Evolutionary conservation across 2,888 invertebrate species (phyloP).

Genomic region (Octonoba sinensis): DNA sequence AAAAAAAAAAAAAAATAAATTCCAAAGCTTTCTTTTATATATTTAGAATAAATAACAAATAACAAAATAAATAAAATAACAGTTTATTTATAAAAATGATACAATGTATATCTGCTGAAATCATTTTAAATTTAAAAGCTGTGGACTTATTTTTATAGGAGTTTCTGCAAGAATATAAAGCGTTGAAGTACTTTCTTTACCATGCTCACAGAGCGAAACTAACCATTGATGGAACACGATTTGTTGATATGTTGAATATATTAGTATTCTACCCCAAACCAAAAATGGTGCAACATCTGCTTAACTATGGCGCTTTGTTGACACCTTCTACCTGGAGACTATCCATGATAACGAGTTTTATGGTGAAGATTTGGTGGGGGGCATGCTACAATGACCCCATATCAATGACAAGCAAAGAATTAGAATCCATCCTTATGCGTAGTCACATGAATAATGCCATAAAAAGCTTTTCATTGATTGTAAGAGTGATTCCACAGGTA

Average conservation of each 20-base stretch:
- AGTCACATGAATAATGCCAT: slow-evolving; percentile 7
- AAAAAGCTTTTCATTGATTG: slow-evolving; percentile 21
- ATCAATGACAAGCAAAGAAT: background rate
- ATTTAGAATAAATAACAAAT: too few relatives aligned
- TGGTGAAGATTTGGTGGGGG: slow-evolving; percentile 30
- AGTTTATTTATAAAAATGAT: too few relatives aligned
- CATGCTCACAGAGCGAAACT: slow-evolving; percentile 34
- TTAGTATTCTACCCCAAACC: slow-evolving; percentile 43
- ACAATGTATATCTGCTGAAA: too few relatives aligned
- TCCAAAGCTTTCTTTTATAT: too few relatives aligned
- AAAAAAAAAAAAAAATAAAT: too few relatives aligned
- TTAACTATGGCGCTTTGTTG: slow-evolving; percentile 34
- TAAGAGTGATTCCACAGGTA: slow-evolving; percentile 36
- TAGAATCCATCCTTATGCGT: slow-evolving; percentile 19
- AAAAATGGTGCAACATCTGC: slow-evolving; percentile 4
- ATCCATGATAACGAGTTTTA: slow-evolving; percentile 28
- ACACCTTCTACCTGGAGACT: slow-evolving; percentile 28
- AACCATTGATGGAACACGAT: slow-evolving; percentile 15
- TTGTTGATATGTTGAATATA: slow-evolving; percentile 23
- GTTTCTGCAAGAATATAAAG: slow-evolving; percentile 31
- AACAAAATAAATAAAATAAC: too few relatives aligned
- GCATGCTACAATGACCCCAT: background rate
- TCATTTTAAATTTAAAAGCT: too few relatives aligned
- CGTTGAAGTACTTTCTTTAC: slow-evolving; percentile 28
- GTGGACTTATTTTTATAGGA: too few relatives aligned